These are phyloP conservation scores for Pituophis catenifer DNA, from an alignment of 2,113 vertebrate genomes.

Conservation along the genomic window DNA sequence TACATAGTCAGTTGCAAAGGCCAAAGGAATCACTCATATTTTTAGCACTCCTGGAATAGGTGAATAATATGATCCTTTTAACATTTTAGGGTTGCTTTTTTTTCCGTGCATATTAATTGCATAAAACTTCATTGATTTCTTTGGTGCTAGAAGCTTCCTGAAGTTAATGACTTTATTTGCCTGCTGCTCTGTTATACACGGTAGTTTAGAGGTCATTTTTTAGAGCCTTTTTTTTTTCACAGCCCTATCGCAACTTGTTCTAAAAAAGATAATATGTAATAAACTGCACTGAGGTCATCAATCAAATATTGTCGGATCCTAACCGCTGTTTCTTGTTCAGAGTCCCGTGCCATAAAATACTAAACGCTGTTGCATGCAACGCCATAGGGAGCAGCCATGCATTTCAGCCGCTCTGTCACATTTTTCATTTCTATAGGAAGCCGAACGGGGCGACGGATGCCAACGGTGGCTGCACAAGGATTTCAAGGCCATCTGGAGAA, in stretches of 20 bases:
- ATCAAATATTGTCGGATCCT: background rate
- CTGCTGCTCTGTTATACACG: background rate
- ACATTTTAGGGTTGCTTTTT: no score
- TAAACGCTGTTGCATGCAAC: background rate
- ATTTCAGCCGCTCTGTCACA: background rate
- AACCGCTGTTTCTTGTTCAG: background rate
- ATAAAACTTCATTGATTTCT: background rate
- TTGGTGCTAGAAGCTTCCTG: background rate
- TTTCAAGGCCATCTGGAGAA: background rate
- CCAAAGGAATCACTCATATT: background rate
- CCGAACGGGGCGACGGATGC: background rate
- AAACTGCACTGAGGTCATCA: background rate
- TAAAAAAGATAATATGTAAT: background rate
- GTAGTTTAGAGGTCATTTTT: background rate
- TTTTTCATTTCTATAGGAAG: background rate
- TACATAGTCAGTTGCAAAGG: no score
- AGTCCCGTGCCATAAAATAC: background rate
- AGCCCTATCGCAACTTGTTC: background rate
- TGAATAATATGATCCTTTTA: background rate
- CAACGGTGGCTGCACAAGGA: background rate
- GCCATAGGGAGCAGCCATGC: background rate
- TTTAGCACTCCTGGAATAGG: background rate
- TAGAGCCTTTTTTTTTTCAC: background rate
- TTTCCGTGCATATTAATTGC: background rate
- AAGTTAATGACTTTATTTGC: background rate